Base-by-base conservation (phyloP, 1,140 invertebrate species). In the Danaus melanippus region DNA sequence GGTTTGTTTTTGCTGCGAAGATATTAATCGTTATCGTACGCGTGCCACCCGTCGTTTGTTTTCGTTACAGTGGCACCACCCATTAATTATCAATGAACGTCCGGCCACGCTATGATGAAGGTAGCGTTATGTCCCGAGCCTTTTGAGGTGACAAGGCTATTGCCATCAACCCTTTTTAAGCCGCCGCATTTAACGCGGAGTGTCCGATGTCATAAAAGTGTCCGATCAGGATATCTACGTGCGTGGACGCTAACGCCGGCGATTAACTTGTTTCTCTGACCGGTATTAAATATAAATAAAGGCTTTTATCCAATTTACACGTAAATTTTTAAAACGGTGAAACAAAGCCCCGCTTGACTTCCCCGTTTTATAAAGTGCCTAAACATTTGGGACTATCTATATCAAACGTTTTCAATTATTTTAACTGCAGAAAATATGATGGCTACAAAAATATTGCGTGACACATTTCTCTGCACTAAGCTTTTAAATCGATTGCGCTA, bases 51-150 rank as follows among this genome's bases (percentile, higher is more conserved):
- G 76, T 84, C 81, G 79, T 84, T 84, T 86, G 81, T 86, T 83
- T 82, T 84, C 83, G 83, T 86, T 86, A 83, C 70, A 70, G 65
- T 84, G 80, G 79, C 79, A 82, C 69, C 78, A 60, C 74, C 76
- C 84, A 86, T 86, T 86, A 86, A 86, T 86, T 86, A 86, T 82
- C 81, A 84, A 86, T 86, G 84, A 84, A 79, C 71, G 84, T 82
- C 81, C 79, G 71, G 74, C 64, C 65, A 64, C 63, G 68, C 71
- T 67, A 74, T 84, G 80, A 86, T 84, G 80, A 76, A 86, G 81
- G 84, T 86, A 71, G 65, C 63, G 73, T 67, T 72, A 74, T 72
- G 72, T 76, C 74, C 76, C 72, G 69, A 70, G 78, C 73, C 79
- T 79, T 84, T 72, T 67, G 79, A 86, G 81, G 81, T 86, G 84